Evolutionary conservation across 2,113 vertebrate genomes (phyloP), one percentile per base, ranked within the genome.

Genomic region (Pantherophis guttatus): DNA sequence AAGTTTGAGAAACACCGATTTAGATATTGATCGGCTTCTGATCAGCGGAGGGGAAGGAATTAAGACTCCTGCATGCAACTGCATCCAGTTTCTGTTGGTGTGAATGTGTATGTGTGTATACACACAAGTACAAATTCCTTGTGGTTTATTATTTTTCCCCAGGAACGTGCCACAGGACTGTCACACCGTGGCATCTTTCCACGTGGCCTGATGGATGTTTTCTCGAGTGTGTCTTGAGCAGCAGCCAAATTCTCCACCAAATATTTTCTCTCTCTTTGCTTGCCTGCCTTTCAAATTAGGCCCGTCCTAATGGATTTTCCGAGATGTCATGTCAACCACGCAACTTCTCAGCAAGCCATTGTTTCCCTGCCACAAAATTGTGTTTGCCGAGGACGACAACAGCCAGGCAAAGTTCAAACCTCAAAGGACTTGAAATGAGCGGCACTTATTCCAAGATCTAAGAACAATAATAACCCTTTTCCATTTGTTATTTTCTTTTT

Each of bases 91-190:
- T 70, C 12, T 21, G 1, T 81, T 19, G 3, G 17, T 21, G 7
- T 81, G 33, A 39, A 7, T 39, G 15, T 81, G 17, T 81, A 8
- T 81, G 15, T 39, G n/a, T 39, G 33, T 19, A 8, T 44, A 6
- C 29, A 15, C 29, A n/a, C 1, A n/a, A 15, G 29, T 15, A 15
- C 8, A 44, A 81, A 3, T 81, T 81, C 75, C 75, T 81, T 81
- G 75, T 81, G 75, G 29, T n/a, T 15, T 70, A 0, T 81, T 81
- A 44, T 93, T 23, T 26, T 59, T 55, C 13, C 21, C 3, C 23
- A 7, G 65, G 52, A 91, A 62, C 91, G 86, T 92, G 85, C 86
- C 89, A 92, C 92, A 54, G 50, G 13, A 88, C 13, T 93, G 4
- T 8, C 50, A 86, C 91, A 87, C 89, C 81, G 5, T 2, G 58